Base-by-base conservation (phyloP, 2,888 invertebrate species). In the Ochropleura leucogaster region DNA sequence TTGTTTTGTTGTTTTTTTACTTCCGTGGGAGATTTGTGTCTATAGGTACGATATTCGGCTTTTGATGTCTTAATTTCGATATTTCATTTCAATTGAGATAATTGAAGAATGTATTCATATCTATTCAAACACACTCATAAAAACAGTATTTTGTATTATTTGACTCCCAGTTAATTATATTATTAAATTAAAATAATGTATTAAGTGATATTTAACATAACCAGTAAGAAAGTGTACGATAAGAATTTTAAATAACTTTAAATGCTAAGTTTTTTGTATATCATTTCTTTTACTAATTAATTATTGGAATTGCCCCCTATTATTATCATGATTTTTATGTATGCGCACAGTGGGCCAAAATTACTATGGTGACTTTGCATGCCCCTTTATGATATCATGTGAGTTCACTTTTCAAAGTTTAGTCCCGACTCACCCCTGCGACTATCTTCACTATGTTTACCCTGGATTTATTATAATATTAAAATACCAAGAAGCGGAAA, bases 211-310 rank as follows among this genome's bases (percentile, higher is more conserved):
- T 30, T 30, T 30, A 30, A 30, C 30, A 30, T 30, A 30, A 30
- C 3, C 30, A 30, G 30, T 30, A 30, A 30, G 3, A 30, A 30
- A 30, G 1, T 1, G 30, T 2, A 30, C 1, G 30, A 30, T 30
- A 30, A 30, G 30, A 30, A 30, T 30, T 30, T 30, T 30, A 30
- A 30, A 30, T 30, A 30, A 68, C 44, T 57, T 55, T 18, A 57
- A 68, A 68, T 57, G 46, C 57, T 30, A 68, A 57, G 46, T 57
- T 46, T 68, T 46, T 57, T 68, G 9, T 9, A 30, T 30, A 30
- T 18, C 16, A 18, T 68, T 57, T 68, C 68, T 68, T 57, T 68
- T 57, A 68, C 57, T 46, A 46, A 57, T 68, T 57, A 5, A 68
- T 57, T 68, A 46, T 68, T 30, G 16, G 68, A 57, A 46, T 46